Evolutionary conservation across 2,113 vertebrate species (phyloP).

Genomic region (Sterrhoptilus dennistouni): DNA sequence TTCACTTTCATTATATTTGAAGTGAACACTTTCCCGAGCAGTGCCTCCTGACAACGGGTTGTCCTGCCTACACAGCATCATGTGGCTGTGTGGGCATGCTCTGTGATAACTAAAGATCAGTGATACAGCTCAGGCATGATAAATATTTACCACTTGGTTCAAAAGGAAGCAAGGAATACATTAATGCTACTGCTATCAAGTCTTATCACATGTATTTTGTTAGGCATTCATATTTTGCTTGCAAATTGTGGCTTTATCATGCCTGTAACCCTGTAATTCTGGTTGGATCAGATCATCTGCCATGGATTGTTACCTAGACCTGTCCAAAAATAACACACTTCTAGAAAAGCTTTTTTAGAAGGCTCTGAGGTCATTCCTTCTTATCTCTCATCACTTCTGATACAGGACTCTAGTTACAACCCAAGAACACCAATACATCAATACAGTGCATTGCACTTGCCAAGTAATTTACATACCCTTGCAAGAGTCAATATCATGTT

Average conservation of each 20-base stretch:
- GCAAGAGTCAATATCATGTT: not conserved
- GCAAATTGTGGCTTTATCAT: constrained; percentile 4
- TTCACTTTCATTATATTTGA: not conserved
- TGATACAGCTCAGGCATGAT: not conserved
- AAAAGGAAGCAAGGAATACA: not conserved
- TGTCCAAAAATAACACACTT: not conserved
- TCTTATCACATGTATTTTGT: not conserved
- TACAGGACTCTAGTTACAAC: not conserved
- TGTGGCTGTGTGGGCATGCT: not conserved
- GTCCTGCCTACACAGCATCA: not conserved
- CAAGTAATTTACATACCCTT: not conserved
- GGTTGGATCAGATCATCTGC: not conserved
- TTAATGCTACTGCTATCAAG: not conserved
- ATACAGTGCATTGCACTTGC: not conserved
- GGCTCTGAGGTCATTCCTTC: not conserved
- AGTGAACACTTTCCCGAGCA: not conserved
- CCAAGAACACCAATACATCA: not conserved
- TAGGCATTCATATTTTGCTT: not conserved
- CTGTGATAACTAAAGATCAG: not conserved
- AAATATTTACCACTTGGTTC: not conserved
- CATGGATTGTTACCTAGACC: not conserved
- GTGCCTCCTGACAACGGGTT: not conserved
- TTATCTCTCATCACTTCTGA: not conserved
- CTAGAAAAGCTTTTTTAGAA: not conserved
- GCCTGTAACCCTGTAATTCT: not conserved